Evolutionary conservation across 2,113 vertebrate species (phyloP).

Genomic region (Mungos mungo): DNA sequence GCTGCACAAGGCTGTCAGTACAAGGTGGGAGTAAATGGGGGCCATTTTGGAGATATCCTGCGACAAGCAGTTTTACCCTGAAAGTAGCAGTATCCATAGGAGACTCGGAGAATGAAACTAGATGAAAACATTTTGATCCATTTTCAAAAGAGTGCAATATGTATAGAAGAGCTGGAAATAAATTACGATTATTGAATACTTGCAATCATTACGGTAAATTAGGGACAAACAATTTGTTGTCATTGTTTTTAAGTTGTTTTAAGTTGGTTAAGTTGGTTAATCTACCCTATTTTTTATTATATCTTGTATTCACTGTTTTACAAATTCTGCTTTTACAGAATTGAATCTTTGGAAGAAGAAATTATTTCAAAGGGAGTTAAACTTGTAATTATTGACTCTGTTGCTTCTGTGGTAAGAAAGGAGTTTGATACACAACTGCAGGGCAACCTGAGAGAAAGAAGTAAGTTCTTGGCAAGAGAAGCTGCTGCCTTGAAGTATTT

Average conservation of each 20-base stretch:
- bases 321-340: slow-evolving; percentile 77
- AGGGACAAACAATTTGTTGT: slow-evolving; percentile 8
- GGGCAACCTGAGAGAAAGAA: slow-evolving; percentile 88
- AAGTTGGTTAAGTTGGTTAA: neutral
- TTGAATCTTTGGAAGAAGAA: slow-evolving; percentile 90
- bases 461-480: slow-evolving; percentile 87
- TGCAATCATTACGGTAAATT: neutral
- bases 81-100: neutral
- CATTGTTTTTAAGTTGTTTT: slow-evolving; percentile 17
- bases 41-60: neutral
- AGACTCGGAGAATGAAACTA: neutral
- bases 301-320: slow-evolving; percentile 10
- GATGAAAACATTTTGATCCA: neutral
- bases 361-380: slow-evolving; percentile 89
- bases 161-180: neutral
- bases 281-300: neutral
- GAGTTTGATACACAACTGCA: slow-evolving; percentile 90
- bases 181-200: neutral
- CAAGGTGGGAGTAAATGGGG: neutral
- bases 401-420: slow-evolving; percentile 92
- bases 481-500: slow-evolving; percentile 89
- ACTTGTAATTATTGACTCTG: slow-evolving; percentile 89
- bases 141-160: neutral
- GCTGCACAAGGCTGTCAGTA: neutral
- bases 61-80: neutral